Base-by-base conservation (phyloP, 2,888 invertebrate genomes). In the Calameuta idolon region DNA sequence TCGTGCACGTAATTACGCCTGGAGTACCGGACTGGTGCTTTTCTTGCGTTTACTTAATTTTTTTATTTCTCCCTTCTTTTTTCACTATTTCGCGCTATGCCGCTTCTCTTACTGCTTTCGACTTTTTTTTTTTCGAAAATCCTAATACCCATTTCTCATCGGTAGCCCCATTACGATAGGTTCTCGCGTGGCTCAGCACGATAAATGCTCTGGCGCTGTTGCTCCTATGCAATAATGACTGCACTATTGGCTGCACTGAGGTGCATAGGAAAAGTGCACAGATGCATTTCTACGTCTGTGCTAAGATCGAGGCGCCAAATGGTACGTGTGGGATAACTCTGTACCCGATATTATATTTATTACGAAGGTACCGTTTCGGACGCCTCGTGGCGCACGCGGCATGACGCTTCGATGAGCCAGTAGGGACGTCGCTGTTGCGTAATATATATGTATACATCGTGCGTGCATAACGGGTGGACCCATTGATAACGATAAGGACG, bases 351-450 rank as follows among this genome's bases (percentile, higher is more conserved):
- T 79, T 77, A 76, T 75, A 78, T 78, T 81, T 77, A 81, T 79
- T 80, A 73, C 73, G 55, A 71, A 79, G 77, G 79, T 81, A 79
- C 81, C 79, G 81, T 81, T 80, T 76, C 74, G 77, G 75, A 77
- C 76, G 74, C 79, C 81, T 81, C 79, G 79, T 81, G 80, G 80
- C 79, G 75, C 76, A 80, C 69, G 78, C 75, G 78, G 71, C 76
- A 23, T 23, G 40, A 55, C 23, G 40, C 2, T 23, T 12, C 30
- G 69, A 69, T 30, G 12, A 30, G 3, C 30, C 33, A 30, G 30
- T 69, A 11, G 30, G 31, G 1, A 30, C 12, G 11, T 71, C 30
- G 33, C 5, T 0, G 31, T 30, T 15, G 23, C 31, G 71, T 31
- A 11, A 12, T 71, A 33, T 30, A 15, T 15, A 71, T 33, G 15